Base-by-base conservation (phyloP, 2,888 invertebrate species). In the Lepidocyrtinus sp. region DNA sequence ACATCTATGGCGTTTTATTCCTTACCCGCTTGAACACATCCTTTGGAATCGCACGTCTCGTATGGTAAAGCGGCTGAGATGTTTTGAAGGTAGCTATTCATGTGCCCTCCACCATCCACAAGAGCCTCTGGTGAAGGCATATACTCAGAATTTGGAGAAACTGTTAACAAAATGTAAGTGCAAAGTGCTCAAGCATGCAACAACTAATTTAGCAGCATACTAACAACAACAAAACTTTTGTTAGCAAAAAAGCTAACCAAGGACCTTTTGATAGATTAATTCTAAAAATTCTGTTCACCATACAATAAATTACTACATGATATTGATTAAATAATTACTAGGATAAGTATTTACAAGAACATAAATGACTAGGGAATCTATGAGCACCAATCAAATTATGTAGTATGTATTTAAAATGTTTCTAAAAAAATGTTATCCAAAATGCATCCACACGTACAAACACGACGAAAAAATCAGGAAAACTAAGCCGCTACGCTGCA, bases 1-100 rank as follows among this genome's bases (percentile, higher is more conserved):
- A n/a, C n/a, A n/a, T n/a, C n/a, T n/a, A n/a, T n/a, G n/a, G n/a
- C n/a, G n/a, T 45, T 17, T 19, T 59, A 36, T 69, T 15, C 61
- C 88, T 88, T 88, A 93, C 93, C 93, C 87, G 94, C 93, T 87
- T 94, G 93, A 70, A 96, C 91, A 89, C 96, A 96, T 86, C 94
- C 96, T 9, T 93, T 90, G 0, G 92, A 91, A 77, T 93, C 90
- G 89, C 96, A 96, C 17, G 94, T 88, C 45, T 61, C 63, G 17
- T 61, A 22, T 19, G 67, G 24, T 1, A 21, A n/a, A 1, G 9
- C 25, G 77, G 61, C 59, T 59, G 36, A 9, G 27, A 50, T 61
- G 17, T 67, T 73, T 19, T 70, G 69, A 19, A 75, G 65, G 46
- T 64, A 50, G 19, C 69, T 21, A 26, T 64, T 61, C 68, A 82